Evolutionary conservation across 2,113 vertebrate genomes (phyloP), one percentile per base, ranked within the genome.

Genomic region (Triplophysa tibetana): DNA sequence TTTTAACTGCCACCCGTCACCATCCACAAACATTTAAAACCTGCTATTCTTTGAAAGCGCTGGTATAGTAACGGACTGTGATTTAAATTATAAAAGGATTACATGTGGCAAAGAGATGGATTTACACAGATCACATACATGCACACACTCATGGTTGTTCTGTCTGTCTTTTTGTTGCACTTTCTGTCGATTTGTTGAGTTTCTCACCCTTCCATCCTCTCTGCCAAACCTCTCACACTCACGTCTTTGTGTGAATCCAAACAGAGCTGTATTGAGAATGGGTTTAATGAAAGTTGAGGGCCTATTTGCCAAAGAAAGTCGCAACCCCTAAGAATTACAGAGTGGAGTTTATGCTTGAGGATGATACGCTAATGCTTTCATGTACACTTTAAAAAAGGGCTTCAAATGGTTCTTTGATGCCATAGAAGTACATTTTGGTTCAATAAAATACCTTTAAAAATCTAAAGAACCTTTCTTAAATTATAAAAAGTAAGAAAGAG

Each of bases 11-110:
- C 17, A 21, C 64, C 56, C 58, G 12, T 72, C 17, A 58, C 67
- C 14, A 21, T 58, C 43, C 78, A 63, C 74, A 82, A 64, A 81
- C 80, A 77, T 65, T 64, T 72, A 70, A 69, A 75, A 56, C n/a
- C 80, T 41, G 33, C 66, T 70, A 41, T 72, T 82, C 60, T 77
- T 62, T 14, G 64, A 61, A 45, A 45, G 48, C 52, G 6, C 58
- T 21, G 29, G 45, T 63, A 80, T 72, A 70, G 72, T 70, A 41
- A 12, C 41, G 45, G 45, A 38, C 23, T 54, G 66, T 52, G 73
- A 80, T 77, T 80, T 72, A 63, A 80, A 79, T 76, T 72, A 78
- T 29, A 50, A 23, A 0, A 1, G 72, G 17, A 65, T 41, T 63
- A 17, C 62, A 21, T 62, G 60, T 38, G 70, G 68, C 54, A 58